phyloP scores from a whole-genome alignment of 2,888 invertebrate species.

The Branchellion lobata region DNA sequence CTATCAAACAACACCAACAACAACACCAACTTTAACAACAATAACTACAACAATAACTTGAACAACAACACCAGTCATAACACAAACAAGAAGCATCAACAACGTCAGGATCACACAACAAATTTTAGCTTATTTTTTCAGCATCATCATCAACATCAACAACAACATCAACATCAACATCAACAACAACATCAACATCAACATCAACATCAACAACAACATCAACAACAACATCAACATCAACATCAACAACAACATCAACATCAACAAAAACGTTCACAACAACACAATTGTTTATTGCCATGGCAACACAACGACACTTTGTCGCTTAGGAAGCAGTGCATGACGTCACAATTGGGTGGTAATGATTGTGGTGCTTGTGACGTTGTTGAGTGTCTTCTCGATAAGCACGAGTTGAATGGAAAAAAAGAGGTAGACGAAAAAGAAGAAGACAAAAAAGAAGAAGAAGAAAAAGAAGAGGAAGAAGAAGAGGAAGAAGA shows the following conservation, averaged over 20 bases:
- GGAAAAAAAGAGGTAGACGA: not conserved
- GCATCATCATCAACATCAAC: too few species aligned
- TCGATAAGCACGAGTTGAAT: not conserved
- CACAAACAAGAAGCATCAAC: too few species aligned
- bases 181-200: too few species aligned
- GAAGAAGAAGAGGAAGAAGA: constrained; percentile 24
- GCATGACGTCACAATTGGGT: constrained; percentile 2
- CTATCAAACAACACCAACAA: too few species aligned
- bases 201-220: too few species aligned
- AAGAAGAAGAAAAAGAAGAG: constrained; percentile 28
- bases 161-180: too few species aligned
- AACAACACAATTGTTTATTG: not conserved
- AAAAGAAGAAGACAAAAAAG: not conserved
- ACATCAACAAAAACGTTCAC: constrained; percentile 1
- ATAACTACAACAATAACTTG: too few species aligned
- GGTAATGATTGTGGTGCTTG: constrained; percentile 4
- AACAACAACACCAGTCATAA: too few species aligned
- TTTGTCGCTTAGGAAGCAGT: constrained; percentile 9
- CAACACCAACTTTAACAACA: too few species aligned
- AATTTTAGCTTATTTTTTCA: too few species aligned
- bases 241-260: not conserved
- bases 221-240: not conserved
- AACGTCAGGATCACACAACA: too few species aligned
- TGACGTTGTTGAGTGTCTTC: not conserved
- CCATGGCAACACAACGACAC: not conserved